A percentile compares a stretch with the other conserved stretches of the same genome.
Evolutionary conservation across 2,888 invertebrate species (phyloP).

Genomic region (Dasysyrphus albostriatus): DNA sequence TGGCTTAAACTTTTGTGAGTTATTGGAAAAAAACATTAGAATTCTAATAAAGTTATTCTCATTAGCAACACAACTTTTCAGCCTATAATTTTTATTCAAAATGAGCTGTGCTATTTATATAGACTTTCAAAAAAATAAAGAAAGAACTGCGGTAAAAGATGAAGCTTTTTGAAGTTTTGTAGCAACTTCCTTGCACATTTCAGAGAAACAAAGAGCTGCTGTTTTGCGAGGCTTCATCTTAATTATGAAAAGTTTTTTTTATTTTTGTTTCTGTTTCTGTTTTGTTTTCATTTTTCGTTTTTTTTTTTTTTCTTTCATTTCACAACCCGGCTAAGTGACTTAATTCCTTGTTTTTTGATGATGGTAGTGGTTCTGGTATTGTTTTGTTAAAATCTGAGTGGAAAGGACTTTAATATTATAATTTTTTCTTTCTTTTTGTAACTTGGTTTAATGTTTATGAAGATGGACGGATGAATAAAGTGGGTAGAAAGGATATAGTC

Average conservation of each 20-base stretch:
- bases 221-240: conserved; percentile 57
- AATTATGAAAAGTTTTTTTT: conserved; percentile 63
- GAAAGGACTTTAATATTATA: conserved; percentile 49
- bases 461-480: conserved; percentile 48
- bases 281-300: conserved; percentile 8
- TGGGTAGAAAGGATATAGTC: conserved; percentile 21
- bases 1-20: no score
- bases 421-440: conserved; percentile 11
- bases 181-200: conserved; percentile 44
- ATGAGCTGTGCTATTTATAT: neutral
- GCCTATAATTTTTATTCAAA: neutral
- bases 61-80: neutral
- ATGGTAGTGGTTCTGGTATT: conserved; percentile 46
- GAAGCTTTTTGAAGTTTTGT: conserved; percentile 42
- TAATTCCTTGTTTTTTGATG: conserved; percentile 50
- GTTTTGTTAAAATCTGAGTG: conserved; percentile 73
- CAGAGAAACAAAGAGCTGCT: conserved; percentile 71
- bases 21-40: no score
- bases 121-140: neutral
- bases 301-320: conserved; percentile 28
- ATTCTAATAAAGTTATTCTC: no score
- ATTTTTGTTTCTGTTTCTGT: conserved; percentile 5
- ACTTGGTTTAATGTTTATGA: conserved; percentile 44
- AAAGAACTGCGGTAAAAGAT: conserved; percentile 5
- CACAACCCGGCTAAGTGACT: conserved; percentile 66